phyloP scores from a whole-genome alignment of 2,797 vertebrate species.

The Xiphophorus birchmanni region DNA sequence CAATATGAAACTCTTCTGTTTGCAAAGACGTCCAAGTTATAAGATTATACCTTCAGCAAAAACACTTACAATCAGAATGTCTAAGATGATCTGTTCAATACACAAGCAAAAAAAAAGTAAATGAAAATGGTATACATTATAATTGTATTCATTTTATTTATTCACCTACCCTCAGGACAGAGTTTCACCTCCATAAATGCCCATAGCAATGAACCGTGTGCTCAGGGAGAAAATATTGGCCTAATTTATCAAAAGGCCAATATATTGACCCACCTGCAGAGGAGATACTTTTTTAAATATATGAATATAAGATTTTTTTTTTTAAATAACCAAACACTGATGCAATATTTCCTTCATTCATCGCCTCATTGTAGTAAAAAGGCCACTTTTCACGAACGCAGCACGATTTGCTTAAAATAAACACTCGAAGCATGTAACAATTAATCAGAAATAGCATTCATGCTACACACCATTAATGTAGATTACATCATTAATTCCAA shows the following conservation, averaged over 20 bases:
- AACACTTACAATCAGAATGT: background rate
- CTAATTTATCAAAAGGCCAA: background rate
- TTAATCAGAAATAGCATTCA: slow-evolving; percentile 32
- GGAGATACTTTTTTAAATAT: background rate
- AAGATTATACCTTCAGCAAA: background rate
- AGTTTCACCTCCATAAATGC: background rate
- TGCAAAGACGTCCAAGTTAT: background rate
- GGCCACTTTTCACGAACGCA: slow-evolving; percentile 4
- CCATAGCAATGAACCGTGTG: background rate
- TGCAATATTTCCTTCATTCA: slow-evolving; percentile 2
- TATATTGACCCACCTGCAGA: background rate
- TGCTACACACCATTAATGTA: slow-evolving; percentile 46
- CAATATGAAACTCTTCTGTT: background rate
- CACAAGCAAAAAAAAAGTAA: background rate
- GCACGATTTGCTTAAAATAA: slow-evolving; percentile 10
- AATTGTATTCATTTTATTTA: background rate
- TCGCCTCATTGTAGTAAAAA: background rate
- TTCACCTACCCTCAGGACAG: background rate
- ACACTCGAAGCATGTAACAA: slow-evolving; percentile 30
- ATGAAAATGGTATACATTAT: background rate
- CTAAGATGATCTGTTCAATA: background rate
- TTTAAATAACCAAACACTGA: background rate
- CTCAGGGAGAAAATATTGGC: background rate
- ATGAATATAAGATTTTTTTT: background rate
- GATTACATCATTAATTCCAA: slow-evolving; percentile 53